These are phyloP conservation scores for Drosophila borborema DNA, from an alignment of 2,888 invertebrate species.

Conservation along the genomic window DNA sequence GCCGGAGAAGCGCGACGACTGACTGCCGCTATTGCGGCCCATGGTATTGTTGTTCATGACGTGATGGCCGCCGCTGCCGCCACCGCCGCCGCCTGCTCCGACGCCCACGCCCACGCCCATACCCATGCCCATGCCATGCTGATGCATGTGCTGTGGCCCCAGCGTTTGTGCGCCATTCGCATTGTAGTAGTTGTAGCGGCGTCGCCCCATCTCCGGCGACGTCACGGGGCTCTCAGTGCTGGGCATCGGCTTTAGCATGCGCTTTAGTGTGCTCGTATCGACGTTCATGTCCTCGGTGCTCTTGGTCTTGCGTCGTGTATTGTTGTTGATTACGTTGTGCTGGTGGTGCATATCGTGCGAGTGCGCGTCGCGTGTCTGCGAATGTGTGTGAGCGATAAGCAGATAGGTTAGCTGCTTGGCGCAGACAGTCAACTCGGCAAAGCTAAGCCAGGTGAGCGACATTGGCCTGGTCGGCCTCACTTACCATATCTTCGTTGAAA, in stretches of 20 bases:
- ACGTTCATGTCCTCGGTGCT: constrained; percentile 95
- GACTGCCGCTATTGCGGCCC: constrained; percentile 88
- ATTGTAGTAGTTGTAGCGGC: constrained; percentile 90
- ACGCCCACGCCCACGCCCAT: constrained; percentile 45
- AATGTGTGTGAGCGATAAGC: constrained; percentile 8
- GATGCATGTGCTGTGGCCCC: constrained; percentile 88
- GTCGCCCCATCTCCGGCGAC: constrained; percentile 95
- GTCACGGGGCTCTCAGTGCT: constrained; percentile 95
- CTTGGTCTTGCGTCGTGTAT: constrained; percentile 93
- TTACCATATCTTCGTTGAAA: constrained; percentile 88
- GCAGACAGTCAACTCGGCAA: constrained; percentile 1
- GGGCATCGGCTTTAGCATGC: constrained; percentile 97
- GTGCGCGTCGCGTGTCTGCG: constrained; percentile 88
- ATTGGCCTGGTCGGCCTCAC: constrained; percentile 30
- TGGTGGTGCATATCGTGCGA: constrained; percentile 89
- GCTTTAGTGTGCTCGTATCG: constrained; percentile 91
- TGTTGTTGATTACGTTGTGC: constrained; percentile 90
- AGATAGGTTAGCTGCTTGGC: constrained; percentile 15
- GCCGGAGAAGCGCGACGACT: constrained; percentile 88
- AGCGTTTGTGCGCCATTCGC: constrained; percentile 84
- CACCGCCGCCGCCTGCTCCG: constrained; percentile 38
- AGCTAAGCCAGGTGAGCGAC: constrained; percentile 9
- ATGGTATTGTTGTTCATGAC: constrained; percentile 87
- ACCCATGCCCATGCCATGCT: constrained; percentile 62
- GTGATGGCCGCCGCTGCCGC: constrained; percentile 84